These are phyloP conservation scores for Drosophila mettleri DNA, from an alignment of 2,888 invertebrate species.

Conservation along the genomic window DNA sequence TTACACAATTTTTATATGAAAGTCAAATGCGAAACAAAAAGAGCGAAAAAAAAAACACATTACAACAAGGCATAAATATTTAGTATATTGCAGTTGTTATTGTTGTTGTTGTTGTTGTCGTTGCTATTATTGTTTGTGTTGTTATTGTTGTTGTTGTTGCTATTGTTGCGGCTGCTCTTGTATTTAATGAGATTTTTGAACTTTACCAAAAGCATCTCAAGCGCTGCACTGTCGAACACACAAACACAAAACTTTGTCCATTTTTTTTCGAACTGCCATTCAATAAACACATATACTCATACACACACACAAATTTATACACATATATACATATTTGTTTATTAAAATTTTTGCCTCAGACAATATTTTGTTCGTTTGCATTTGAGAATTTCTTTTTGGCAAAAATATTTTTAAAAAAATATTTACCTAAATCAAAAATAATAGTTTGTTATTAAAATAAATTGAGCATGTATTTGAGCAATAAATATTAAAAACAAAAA, in stretches of 20 bases:
- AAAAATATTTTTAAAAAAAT: neutral
- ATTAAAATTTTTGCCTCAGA: too few relatives aligned
- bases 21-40: slow-evolving; percentile 61
- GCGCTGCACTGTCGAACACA: slow-evolving; percentile 47
- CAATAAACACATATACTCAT: neutral
- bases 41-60: slow-evolving; percentile 59
- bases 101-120: slow-evolving; percentile 33
- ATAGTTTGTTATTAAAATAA: neutral
- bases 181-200: slow-evolving; percentile 78
- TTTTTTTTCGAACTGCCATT: slow-evolving; percentile 19
- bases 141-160: too few relatives aligned
- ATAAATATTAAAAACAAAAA: neutral
- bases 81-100: slow-evolving; percentile 68
- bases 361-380: neutral
- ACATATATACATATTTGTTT: neutral
- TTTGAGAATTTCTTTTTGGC: neutral
- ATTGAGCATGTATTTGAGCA: neutral
- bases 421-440: neutral
- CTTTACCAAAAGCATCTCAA: slow-evolving; percentile 74
- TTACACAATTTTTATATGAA: slow-evolving; percentile 75
- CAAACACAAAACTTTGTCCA: slow-evolving; percentile 29
- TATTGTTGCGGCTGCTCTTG: slow-evolving; percentile 43
- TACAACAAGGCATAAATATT: slow-evolving; percentile 74
- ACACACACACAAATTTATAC: neutral
- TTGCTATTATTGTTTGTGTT: slow-evolving; percentile 39